Percentiles rank a stretch among this genome's conserved stretches.
phyloP scores from a whole-genome alignment of 2,113 vertebrate genomes.

The Lamprologus lemairii region DNA sequence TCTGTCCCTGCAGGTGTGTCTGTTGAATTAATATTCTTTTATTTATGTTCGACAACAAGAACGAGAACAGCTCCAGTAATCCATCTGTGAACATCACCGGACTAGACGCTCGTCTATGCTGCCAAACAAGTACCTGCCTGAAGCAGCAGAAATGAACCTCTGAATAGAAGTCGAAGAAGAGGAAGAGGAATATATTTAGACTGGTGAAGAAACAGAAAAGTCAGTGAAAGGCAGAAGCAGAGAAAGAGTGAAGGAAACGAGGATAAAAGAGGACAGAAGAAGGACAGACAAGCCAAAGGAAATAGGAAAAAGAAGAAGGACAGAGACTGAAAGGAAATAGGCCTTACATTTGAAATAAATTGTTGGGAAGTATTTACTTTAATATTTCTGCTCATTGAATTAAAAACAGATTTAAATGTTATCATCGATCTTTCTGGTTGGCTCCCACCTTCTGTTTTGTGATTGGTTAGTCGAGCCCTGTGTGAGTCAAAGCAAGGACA shows the following conservation, averaged over 20 bases:
- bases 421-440: neutral
- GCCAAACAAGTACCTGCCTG: neutral
- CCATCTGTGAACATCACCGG: accelerated
- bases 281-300: neutral
- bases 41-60: neutral
- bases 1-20: neutral
- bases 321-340: neutral
- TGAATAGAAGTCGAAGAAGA: neutral
- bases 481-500: neutral
- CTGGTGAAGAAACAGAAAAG: neutral
- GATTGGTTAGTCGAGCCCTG: neutral
- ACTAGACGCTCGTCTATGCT: neutral
- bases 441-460: neutral
- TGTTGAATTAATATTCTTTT: neutral
- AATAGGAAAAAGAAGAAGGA: neutral
- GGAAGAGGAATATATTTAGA: neutral
- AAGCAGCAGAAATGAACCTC: neutral
- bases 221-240: accelerated
- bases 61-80: neutral
- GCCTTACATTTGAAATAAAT: neutral
- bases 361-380: neutral
- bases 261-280: neutral
- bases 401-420: neutral
- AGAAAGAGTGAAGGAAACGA: neutral
- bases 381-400: neutral